Evolutionary conservation across 2,797 vertebrate genomes (phyloP).

Genomic region (Discoglossus pictus): DNA sequence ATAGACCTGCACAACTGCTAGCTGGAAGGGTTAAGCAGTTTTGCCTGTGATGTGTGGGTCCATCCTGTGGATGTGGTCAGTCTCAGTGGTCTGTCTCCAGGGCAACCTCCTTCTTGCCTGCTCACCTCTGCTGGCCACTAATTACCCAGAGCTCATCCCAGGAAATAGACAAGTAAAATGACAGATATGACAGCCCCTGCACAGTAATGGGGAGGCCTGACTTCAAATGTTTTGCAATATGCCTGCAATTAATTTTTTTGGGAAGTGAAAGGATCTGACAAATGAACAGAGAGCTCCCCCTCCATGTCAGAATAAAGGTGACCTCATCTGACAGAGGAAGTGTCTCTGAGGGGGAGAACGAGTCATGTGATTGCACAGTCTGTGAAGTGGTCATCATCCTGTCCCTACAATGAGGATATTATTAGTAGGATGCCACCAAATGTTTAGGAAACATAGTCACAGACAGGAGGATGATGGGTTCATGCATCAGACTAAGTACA

Average conservation of each 20-base stretch:
- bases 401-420: not conserved
- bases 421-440: too few species aligned
- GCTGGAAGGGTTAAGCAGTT: constrained; percentile 22
- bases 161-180: not conserved
- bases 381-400: constrained; percentile 7
- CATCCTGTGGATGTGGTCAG: constrained; percentile 50
- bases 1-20: too few species aligned
- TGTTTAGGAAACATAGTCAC: too few species aligned
- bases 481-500: too few species aligned
- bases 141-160: constrained; percentile 32
- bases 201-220: too few species aligned
- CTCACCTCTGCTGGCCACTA: constrained; percentile 42
- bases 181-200: too few species aligned
- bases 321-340: constrained; percentile 29
- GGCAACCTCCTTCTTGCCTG: constrained; percentile 15
- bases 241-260: not conserved
- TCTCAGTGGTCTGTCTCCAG: constrained; percentile 33
- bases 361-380: constrained; percentile 6
- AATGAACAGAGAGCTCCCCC: constrained; percentile 8
- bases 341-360: not conserved
- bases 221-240: too few species aligned
- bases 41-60: constrained; percentile 28
- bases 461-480: too few species aligned
- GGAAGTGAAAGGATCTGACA: constrained; percentile 16
- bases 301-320: constrained; percentile 15